Percentiles rank a stretch among this genome's conserved stretches.
These are phyloP conservation scores for Pocillopora grandis DNA, from an alignment of 92 coral and sea anemone species.

Conservation along the genomic window DNA sequence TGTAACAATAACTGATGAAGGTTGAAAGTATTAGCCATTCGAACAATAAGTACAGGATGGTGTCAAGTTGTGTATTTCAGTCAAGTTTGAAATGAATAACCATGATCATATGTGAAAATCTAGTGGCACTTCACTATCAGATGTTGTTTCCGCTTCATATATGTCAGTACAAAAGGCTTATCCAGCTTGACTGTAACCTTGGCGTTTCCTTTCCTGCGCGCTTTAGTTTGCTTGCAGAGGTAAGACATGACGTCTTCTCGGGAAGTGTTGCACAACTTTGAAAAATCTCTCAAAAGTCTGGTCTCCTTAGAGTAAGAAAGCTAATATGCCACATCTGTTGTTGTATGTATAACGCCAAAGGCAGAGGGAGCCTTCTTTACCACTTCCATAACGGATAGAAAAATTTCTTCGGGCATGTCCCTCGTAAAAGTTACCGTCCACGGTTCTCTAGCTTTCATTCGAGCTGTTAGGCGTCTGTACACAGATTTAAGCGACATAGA, in stretches of 20 bases:
- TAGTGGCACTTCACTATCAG: too few species aligned
- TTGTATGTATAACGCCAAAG: conserved; percentile 24
- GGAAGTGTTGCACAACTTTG: conserved; percentile 32
- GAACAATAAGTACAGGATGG: not conserved
- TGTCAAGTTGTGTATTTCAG: not conserved
- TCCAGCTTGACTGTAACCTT: conserved; percentile 27
- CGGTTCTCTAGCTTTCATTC: conserved; percentile 50
- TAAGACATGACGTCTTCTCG: conserved; percentile 34
- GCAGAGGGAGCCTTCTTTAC: conserved; percentile 35
- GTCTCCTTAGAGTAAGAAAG: conserved; percentile 29
- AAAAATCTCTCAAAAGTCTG: conserved; percentile 43
- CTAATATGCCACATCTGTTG: conserved; percentile 14
- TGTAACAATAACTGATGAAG: not conserved
- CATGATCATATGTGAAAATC: conserved; percentile 51
- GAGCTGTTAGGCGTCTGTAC: conserved; percentile 44
- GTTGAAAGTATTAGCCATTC: not conserved
- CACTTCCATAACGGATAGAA: conserved; percentile 29
- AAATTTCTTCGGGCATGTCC: conserved; percentile 51
- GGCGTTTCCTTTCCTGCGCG: conserved; percentile 40
- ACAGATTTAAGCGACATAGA: conserved; percentile 37
- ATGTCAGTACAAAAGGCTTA: conserved; percentile 49
- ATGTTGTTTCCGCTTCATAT: conserved; percentile 39
- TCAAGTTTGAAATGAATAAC: conserved; percentile 38
- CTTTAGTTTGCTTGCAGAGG: conserved; percentile 44
- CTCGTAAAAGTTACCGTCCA: conserved; percentile 52